Base-by-base conservation (phyloP, 2,888 invertebrate species). In the Sicus ferrugineus region DNA sequence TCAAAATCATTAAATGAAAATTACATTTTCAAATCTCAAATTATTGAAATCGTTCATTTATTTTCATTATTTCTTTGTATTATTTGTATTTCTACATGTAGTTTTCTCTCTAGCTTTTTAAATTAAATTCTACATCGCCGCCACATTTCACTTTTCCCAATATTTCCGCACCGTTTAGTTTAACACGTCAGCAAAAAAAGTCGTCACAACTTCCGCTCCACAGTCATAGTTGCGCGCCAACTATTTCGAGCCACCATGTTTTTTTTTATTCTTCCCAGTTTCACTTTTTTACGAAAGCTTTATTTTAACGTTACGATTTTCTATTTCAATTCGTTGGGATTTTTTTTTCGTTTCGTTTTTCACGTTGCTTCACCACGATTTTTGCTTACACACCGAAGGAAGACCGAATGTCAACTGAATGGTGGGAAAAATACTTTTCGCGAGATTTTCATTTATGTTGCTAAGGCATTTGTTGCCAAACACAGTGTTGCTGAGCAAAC, bases 331-430 rank as follows among this genome's bases (percentile, higher is more conserved):
- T 9, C 3, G 19, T 61, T 61, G 9, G 14, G 61, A 9, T 38
- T 5, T 28, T 31, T 58, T 9, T n/a, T 54, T 7, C 30, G 34
- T 19, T 58, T 31, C n/a, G n/a, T n/a, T 19, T 5, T 34, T 38
- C 50, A 2, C 3, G 16, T 16, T 14, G 31, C 59, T 30, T 30
- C 31, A 9, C 50, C 11, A 26, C 1, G 30, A n/a, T 50, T 21
- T 30, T 30, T 16, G 16, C 61, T 23, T 50, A 64, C 63, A 31
- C 63, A 50, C 48, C 61, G 23, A 19, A 48, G 23, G 63, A 64
- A 48, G 30, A 50, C 26, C 31, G 48, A 21, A 48, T 64, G 63
- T 30, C 63, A 50, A 64, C 63, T 64, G 63, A 64, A 42, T 6
- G 42, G 42, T 23, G 46, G 46, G 34, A 61, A 61, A 38, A 61